These are phyloP conservation scores for Carassius auratus DNA, from an alignment of 2,113 vertebrate species.

Conservation along the genomic window DNA sequence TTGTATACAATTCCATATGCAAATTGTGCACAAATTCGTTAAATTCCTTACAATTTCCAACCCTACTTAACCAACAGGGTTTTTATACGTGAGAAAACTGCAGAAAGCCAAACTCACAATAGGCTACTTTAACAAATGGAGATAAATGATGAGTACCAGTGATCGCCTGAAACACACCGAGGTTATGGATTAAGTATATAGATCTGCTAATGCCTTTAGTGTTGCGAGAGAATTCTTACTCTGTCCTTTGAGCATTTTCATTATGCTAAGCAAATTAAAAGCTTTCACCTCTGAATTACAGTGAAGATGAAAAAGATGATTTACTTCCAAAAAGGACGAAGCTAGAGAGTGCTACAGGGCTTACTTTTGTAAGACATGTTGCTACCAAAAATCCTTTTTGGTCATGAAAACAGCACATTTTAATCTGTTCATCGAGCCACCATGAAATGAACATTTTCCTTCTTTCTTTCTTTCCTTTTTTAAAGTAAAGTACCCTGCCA, in stretches of 20 bases:
- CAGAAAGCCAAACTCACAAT: background rate
- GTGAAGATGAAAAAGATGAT: no score
- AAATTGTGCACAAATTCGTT: background rate
- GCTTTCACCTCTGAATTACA: conserved; percentile 19
- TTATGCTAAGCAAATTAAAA: conserved; percentile 31
- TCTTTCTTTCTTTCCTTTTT: background rate
- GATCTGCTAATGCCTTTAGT: conserved; percentile 35
- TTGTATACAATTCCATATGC: background rate
- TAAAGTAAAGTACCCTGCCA: background rate
- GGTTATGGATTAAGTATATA: conserved; percentile 30
- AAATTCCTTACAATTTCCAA: background rate
- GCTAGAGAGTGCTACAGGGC: no score
- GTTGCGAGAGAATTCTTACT: conserved; percentile 8
- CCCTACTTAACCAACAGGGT: background rate
- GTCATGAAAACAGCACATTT: no score
- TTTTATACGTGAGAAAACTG: background rate
- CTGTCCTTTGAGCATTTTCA: conserved; percentile 20
- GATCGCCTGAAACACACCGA: conserved; percentile 6
- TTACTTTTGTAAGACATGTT: no score
- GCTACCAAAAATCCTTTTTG: no score
- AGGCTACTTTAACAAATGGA: conserved; percentile 1
- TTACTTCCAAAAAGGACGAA: no score
- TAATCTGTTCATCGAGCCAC: no score
- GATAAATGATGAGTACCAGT: conserved; percentile 8
- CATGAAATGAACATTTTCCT: no score